phyloP scores from a whole-genome alignment of 2,797 vertebrate genomes.

The Paratrypauchen microcephalus region DNA sequence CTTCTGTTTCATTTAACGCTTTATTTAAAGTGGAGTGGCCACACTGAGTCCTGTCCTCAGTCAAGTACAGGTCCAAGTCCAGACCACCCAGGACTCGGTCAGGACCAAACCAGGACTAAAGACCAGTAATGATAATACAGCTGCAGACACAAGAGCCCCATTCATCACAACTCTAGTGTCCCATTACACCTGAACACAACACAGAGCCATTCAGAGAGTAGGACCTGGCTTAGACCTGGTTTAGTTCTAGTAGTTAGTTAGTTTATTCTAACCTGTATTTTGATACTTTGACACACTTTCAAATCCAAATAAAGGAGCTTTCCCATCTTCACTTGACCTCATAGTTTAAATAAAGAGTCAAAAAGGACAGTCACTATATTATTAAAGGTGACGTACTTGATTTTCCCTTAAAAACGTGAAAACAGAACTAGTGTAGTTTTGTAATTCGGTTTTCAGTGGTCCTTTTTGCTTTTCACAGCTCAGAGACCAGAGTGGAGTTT shows the following conservation, averaged over 20 bases:
- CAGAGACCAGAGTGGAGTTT: too few species aligned
- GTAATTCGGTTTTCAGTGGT: too few species aligned
- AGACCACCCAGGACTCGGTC: constrained; percentile 4
- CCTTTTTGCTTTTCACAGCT: too few species aligned
- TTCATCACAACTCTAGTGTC: constrained; percentile 10
- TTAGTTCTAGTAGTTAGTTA: background rate
- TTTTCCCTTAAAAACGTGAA: too few species aligned
- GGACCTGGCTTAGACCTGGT: constrained; percentile 1
- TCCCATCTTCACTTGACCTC: background rate
- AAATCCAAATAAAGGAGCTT: background rate
- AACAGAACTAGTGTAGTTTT: too few species aligned
- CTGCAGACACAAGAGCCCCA: constrained; percentile 10
- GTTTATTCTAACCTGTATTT: background rate
- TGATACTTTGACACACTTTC: background rate
- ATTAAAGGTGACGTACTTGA: background rate
- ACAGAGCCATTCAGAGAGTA: constrained; percentile 1
- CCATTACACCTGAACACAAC: constrained; percentile 9
- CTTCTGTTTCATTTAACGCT: constrained; percentile 5
- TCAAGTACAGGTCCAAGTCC: constrained; percentile 8
- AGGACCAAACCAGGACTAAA: constrained; percentile 5
- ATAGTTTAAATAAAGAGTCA: background rate
- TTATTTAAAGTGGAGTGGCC: constrained; percentile 5
- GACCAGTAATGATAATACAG: constrained; percentile 11
- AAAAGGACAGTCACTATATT: background rate
- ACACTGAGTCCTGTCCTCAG: constrained; percentile 1